Base-by-base conservation (phyloP, 2,888 invertebrate genomes). In the Sphaerophoria rueppellii region DNA sequence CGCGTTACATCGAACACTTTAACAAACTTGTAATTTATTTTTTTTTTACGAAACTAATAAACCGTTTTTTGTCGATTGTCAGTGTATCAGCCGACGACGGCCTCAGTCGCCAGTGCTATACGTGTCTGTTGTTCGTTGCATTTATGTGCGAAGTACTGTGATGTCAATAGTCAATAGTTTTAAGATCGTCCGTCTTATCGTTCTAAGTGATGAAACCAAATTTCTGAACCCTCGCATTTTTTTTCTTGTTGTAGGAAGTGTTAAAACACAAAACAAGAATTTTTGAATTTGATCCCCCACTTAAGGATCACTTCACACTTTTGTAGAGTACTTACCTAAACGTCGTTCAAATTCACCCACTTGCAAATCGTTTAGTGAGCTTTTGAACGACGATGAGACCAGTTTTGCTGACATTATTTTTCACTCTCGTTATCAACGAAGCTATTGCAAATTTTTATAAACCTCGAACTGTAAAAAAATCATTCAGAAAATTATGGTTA, bases 321-420 rank as follows among this genome's bases (percentile, higher is more conserved):
- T 24, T 24, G 24, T 24, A 24, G 24, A 24, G 24, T 92, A 93
- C 93, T 93, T 87, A 93, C 93, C 93, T 87, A 93, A 91, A 89
- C 93, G 93, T 88, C 92, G 90, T 89, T 93, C 93, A 91, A 93
- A 93, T 89, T 92, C 92, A 86, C 90, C 91, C 88, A 91, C 91
- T 89, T 91, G 90, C 85, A 91, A 90, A 74, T 91, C 91, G 77
- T 89, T 91, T 63, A 89, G 88, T 80, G 89, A 86, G 80, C 90
- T 90, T 86, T 89, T 88, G 87, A 91, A 89, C 88, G 90, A 91
- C 87, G 91, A 90, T 88, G 91, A 90, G 88, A 91, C 88, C 86
- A 91, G 89, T 89, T 90, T 86, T 12, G 86, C 77, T 65, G 86
- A 86, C 86, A 86, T 86, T 43, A 50, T 57, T 16, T n/a, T 35